Evolutionary conservation across 2,797 vertebrate genomes (phyloP).

Genomic region (Leptoclinus maculatus): DNA sequence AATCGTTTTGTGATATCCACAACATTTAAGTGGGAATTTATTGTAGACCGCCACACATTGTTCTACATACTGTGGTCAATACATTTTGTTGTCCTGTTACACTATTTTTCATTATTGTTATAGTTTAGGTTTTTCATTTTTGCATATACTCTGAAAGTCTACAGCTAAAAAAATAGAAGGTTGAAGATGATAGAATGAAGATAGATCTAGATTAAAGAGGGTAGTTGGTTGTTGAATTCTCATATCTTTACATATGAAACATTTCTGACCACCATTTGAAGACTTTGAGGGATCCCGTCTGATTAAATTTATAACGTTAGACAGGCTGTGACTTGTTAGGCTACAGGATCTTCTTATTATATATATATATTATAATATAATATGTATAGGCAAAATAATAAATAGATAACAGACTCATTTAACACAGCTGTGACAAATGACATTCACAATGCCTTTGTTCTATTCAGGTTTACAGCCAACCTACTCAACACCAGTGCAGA

Average conservation of each 20-base stretch:
- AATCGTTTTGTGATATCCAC: slow-evolving; percentile 17
- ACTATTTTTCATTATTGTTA: background rate
- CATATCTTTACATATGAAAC: background rate
- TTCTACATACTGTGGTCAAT: background rate
- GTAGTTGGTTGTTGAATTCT: background rate
- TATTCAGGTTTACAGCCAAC: background rate
- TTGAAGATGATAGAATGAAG: background rate
- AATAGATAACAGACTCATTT: background rate
- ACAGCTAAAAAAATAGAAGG: background rate
- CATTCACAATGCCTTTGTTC: background rate
- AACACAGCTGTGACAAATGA: background rate
- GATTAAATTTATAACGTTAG: background rate
- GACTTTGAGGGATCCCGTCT: background rate
- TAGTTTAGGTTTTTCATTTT: background rate
- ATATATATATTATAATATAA: background rate
- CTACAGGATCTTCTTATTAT: background rate
- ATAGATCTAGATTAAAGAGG: background rate
- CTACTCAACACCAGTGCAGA: background rate
- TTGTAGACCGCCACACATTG: slow-evolving; percentile 20
- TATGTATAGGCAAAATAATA: background rate
- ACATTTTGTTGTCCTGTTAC: slow-evolving; percentile 3
- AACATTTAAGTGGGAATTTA: slow-evolving; percentile 21
- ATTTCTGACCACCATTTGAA: background rate
- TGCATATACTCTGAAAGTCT: background rate
- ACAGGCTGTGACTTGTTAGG: background rate